A percentile compares a stretch with the other conserved stretches of the same genome.
These are phyloP conservation scores for Scaptomyza reducta DNA, from an alignment of 2,888 invertebrate species.

Conservation along the genomic window DNA sequence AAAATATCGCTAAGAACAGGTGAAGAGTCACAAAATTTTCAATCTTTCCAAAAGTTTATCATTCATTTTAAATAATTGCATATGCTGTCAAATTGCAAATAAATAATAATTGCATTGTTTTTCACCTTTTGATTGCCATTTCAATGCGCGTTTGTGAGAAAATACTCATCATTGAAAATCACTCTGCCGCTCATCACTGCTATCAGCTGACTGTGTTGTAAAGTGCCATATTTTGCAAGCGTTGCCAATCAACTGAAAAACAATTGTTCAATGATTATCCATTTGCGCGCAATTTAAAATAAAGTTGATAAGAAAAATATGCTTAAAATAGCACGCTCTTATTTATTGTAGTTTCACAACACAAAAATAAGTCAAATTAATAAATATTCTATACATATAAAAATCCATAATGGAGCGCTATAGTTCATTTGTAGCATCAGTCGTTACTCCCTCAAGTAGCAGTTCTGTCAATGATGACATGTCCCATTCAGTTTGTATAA, in stretches of 20 bases:
- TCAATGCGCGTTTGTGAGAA: not conserved
- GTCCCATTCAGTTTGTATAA: conserved; percentile 48
- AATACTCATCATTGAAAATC: not conserved
- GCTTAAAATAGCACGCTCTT: conserved; percentile 1
- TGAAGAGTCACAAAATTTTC: conserved; percentile 11
- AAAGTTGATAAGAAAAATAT: not conserved
- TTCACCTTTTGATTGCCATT: not conserved
- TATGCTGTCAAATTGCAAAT: not conserved
- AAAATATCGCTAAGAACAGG: conserved; percentile 22
- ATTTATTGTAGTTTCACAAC: conserved; percentile 20
- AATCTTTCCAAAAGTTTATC: not conserved
- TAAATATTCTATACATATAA: not conserved
- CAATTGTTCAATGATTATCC: conserved; percentile 16
- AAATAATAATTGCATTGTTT: not conserved
- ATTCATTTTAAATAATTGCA: not conserved
- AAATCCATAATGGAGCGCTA: not conserved
- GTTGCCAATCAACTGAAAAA: conserved; percentile 30
- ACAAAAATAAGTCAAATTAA: conserved; percentile 22
- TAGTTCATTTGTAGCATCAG: not conserved
- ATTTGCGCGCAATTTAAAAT: conserved; percentile 12
- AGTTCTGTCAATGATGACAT: not conserved
- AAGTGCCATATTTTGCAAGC: not conserved
- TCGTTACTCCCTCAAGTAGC: not conserved
- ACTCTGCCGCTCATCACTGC: conserved; percentile 9
- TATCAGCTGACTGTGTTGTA: conserved; percentile 24